Evolutionary conservation across 2,888 invertebrate species (phyloP).

Genomic region (Oxystoma pomonae): DNA sequence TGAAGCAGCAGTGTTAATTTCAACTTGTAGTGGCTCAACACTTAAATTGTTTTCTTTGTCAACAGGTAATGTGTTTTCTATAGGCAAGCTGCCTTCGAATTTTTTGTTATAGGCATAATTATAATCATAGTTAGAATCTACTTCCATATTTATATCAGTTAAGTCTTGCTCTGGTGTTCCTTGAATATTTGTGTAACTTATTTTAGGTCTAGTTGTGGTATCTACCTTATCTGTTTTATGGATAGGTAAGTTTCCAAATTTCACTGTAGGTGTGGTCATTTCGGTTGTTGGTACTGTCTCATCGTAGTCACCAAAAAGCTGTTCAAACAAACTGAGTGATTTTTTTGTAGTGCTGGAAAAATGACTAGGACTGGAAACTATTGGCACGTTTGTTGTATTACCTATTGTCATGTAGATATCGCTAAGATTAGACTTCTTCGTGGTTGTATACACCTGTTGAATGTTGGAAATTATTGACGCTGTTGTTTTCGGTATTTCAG

Average conservation of each 20-base stretch:
- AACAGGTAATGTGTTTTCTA: conserved; percentile 33
- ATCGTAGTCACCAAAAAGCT: conserved; percentile 46
- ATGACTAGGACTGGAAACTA: conserved; percentile 24
- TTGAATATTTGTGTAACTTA: conserved; percentile 29
- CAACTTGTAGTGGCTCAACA: conserved; percentile 27
- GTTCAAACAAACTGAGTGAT: conserved; percentile 45
- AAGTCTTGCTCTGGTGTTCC: conserved; percentile 30
- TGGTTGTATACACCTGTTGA: conserved; percentile 36
- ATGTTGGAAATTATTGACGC: conserved; percentile 23
- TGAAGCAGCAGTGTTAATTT: conserved; percentile 6
- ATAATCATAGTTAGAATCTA: conserved; percentile 39
- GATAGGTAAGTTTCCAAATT: conserved; percentile 33
- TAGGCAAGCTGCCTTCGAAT: conserved; percentile 37
- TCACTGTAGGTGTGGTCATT: conserved; percentile 26
- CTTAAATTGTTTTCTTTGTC: conserved; percentile 24
- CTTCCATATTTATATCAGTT: conserved; percentile 34
- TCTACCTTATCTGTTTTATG: conserved; percentile 24
- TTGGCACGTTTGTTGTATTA: not conserved
- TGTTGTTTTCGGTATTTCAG: conserved; percentile 10
- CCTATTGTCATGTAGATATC: not conserved
- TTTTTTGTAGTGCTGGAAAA: conserved; percentile 45
- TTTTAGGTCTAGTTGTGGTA: conserved; percentile 18
- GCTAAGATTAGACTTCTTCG: conserved; percentile 19
- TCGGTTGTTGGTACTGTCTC: conserved; percentile 30
- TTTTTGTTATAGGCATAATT: conserved; percentile 37